phyloP scores from a whole-genome alignment of 2,113 vertebrate genomes.

The Entomyzon cyanotis region DNA sequence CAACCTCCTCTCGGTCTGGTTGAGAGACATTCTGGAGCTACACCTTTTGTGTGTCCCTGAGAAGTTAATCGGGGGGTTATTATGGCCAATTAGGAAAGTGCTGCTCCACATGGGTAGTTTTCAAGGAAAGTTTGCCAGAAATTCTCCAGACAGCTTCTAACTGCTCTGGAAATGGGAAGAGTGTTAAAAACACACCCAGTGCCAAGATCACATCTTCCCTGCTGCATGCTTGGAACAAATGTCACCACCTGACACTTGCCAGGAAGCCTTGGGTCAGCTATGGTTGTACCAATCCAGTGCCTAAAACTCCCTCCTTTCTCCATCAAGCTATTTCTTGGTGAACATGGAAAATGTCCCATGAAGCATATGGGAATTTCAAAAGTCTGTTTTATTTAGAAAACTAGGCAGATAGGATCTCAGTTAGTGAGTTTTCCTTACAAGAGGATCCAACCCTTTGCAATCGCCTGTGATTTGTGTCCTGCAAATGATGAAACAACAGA shows the following conservation, averaged over 20 bases:
- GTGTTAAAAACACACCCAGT: slow-evolving; percentile 2
- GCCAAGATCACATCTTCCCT: slow-evolving; percentile 22
- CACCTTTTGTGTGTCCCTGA: neutral
- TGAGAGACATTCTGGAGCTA: neutral
- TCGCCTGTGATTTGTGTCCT: neutral
- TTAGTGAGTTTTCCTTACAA: neutral
- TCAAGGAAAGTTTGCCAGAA: slow-evolving; percentile 50
- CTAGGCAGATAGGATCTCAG: neutral
- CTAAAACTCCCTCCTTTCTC: neutral
- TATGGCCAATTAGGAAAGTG: slow-evolving; percentile 32
- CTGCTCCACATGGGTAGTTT: slow-evolving; percentile 45
- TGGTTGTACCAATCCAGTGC: neutral
- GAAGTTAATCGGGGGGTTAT: slow-evolving; percentile 19
- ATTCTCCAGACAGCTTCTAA: slow-evolving; percentile 55
- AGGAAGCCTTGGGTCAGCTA: slow-evolving; percentile 22
- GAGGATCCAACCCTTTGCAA: neutral
- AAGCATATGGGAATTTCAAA: neutral
- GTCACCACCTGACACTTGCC: slow-evolving; percentile 45
- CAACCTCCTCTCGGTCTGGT: neutral
- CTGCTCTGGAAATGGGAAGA: slow-evolving; percentile 47
- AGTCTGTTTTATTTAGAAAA: neutral
- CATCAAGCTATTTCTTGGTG: neutral
- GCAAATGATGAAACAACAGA: neutral
- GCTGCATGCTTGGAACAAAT: slow-evolving; percentile 60
- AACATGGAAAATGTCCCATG: neutral